These are phyloP conservation scores for Acronicta aceris DNA, from an alignment of 2,888 invertebrate species.

Conservation along the genomic window DNA sequence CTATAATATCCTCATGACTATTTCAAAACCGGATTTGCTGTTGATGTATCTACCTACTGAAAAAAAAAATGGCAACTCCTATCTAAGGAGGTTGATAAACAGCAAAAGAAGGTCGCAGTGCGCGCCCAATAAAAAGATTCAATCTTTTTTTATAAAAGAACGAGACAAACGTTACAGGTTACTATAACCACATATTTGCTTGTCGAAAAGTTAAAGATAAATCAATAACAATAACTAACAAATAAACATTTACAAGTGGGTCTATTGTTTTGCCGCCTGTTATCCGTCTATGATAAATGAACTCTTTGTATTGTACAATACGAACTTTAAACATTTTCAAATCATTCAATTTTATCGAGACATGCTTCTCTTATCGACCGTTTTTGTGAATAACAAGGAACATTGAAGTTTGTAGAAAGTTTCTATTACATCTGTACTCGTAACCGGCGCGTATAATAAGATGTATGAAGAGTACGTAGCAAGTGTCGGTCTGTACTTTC, in stretches of 20 bases:
- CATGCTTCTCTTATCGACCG: slow-evolving; percentile 35
- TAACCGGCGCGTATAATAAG: too few relatives aligned
- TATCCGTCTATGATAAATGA: slow-evolving; percentile 65
- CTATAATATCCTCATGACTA: too few relatives aligned
- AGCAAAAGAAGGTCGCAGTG: not conserved
- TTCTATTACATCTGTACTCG: not conserved
- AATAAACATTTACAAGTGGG: slow-evolving; percentile 59
- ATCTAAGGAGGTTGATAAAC: too few relatives aligned
- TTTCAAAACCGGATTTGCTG: too few relatives aligned
- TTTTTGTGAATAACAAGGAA: slow-evolving; percentile 27
- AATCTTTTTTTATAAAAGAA: not conserved
- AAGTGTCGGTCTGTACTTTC: too few relatives aligned
- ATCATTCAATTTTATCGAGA: slow-evolving; percentile 57
- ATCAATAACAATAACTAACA: slow-evolving; percentile 58
- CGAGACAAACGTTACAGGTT: slow-evolving; percentile 1
- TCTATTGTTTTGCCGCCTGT: slow-evolving; percentile 64
- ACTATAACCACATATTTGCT: slow-evolving; percentile 36
- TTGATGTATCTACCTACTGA: too few relatives aligned
- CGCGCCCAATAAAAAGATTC: not conserved
- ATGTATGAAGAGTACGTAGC: too few relatives aligned
- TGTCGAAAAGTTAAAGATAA: slow-evolving; percentile 56
- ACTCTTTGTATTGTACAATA: slow-evolving; percentile 55
- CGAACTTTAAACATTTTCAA: slow-evolving; percentile 51
- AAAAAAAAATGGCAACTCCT: too few relatives aligned
- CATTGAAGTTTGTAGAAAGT: slow-evolving; percentile 29